Percentiles rank a stretch among this genome's conserved stretches.
Evolutionary conservation across 1,140 invertebrate genomes (phyloP).

Genomic region (Anoplolepis gracilipes): DNA sequence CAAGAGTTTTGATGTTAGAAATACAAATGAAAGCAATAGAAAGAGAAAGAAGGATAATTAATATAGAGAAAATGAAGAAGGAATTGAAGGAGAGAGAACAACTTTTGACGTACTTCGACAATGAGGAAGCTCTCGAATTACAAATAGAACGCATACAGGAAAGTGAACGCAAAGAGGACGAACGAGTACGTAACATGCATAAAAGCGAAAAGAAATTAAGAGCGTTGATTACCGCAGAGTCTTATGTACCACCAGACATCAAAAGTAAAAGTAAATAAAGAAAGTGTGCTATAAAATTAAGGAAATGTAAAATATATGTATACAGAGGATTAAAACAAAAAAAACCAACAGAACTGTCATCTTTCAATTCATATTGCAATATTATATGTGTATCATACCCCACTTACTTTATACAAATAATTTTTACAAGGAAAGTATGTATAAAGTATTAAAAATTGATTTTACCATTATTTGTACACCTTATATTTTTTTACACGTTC

Average conservation of each 20-base stretch:
- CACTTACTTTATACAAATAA: slow-evolving; percentile 32
- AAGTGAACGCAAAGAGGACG: slow-evolving; percentile 79
- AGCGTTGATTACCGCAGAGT: slow-evolving; percentile 82
- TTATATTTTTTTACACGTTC: slow-evolving; percentile 69
- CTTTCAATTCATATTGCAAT: not conserved
- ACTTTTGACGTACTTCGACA: slow-evolving; percentile 92
- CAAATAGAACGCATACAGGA: slow-evolving; percentile 87
- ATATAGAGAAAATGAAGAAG: slow-evolving; percentile 88
- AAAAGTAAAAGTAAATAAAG: slow-evolving; percentile 11
- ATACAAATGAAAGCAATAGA: slow-evolving; percentile 87
- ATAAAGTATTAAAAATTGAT: slow-evolving; percentile 48
- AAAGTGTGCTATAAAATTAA: not conserved
- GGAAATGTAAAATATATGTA: not conserved
- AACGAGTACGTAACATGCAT: not conserved
- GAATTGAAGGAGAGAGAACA: slow-evolving; percentile 88
- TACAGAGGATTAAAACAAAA: slow-evolving; percentile 9
- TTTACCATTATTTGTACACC: slow-evolving; percentile 55
- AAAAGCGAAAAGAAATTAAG: slow-evolving; percentile 42
- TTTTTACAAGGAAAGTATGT: slow-evolving; percentile 29
- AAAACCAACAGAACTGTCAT: not conserved
- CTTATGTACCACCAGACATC: slow-evolving; percentile 89
- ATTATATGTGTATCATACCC: not conserved
- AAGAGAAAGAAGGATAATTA: slow-evolving; percentile 85
- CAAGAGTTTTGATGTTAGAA: slow-evolving; percentile 87
- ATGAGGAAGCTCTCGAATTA: slow-evolving; percentile 91